Evolutionary conservation across 2,888 invertebrate species (phyloP).

Genomic region (Acleris sparsana): DNA sequence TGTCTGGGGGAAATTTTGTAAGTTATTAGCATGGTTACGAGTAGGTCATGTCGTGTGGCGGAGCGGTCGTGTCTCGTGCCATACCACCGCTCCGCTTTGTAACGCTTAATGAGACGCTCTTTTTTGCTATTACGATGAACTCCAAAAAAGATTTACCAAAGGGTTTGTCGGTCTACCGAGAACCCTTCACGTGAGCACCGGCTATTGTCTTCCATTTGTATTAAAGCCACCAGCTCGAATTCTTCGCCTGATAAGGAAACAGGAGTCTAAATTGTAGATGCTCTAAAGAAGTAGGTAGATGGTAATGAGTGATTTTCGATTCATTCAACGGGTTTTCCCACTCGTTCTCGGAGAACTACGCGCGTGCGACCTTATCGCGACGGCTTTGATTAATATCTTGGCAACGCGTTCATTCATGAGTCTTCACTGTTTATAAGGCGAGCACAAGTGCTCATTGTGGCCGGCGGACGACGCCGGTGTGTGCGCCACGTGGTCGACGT

Average conservation of each 20-base stretch:
- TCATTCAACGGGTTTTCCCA: conserved; percentile 2
- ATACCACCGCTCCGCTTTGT: too few relatives aligned
- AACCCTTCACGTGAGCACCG: background rate
- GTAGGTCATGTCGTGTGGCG: too few relatives aligned
- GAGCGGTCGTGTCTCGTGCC: too few relatives aligned
- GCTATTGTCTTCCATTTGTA: background rate
- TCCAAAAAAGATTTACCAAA: background rate
- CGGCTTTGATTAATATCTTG: background rate
- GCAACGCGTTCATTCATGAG: conserved; percentile 6
- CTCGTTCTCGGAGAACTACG: background rate
- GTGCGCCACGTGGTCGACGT: too few relatives aligned
- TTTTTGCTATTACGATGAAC: background rate
- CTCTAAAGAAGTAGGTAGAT: background rate
- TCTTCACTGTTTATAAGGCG: too few relatives aligned
- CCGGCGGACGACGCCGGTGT: background rate
- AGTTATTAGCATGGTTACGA: too few relatives aligned
- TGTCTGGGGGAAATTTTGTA: too few relatives aligned
- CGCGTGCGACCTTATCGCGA: background rate
- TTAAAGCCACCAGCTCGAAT: background rate
- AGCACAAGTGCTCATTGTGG: background rate
- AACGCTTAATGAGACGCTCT: too few relatives aligned
- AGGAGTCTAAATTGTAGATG: background rate
- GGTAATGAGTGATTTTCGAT: conserved; percentile 1
- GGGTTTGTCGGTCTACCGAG: background rate
- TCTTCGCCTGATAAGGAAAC: too few relatives aligned